Conservation (phyloP, 2,888 invertebrate species). For the Cephus sareptanus region DNA sequence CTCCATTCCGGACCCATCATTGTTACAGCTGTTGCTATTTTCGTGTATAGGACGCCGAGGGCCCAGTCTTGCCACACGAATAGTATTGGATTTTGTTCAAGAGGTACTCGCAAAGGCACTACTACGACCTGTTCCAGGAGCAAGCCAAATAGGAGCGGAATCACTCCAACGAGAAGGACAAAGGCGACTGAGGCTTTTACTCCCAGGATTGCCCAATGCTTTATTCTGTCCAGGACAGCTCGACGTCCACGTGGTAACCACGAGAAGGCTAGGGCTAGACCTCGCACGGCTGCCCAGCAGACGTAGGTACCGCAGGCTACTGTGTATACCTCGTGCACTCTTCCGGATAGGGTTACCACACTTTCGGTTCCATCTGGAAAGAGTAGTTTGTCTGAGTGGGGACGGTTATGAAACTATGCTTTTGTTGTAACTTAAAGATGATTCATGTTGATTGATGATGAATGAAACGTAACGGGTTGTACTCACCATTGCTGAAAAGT, state of each 20-base stretch:
- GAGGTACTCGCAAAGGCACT: conserved; percentile 91
- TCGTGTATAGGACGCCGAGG: conserved; percentile 95
- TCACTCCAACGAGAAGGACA: conserved; percentile 84
- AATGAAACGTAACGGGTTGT: neutral
- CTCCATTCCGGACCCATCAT: conserved; percentile 99
- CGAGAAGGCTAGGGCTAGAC: conserved; percentile 82
- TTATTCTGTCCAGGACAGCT: conserved; percentile 77
- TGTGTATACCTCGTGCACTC: conserved; percentile 95
- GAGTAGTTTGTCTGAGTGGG: neutral
- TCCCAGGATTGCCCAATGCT: conserved; percentile 80
- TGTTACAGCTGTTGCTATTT: conserved; percentile 95
- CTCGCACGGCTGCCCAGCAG: conserved; percentile 92
- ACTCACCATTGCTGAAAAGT: conserved; percentile 49
- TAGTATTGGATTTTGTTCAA: conserved; percentile 89
- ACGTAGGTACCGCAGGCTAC: conserved; percentile 94
- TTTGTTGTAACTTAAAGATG: neutral
- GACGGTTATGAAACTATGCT: neutral
- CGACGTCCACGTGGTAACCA: conserved; percentile 92
- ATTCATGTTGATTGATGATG: neutral
- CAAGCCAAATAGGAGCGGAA: conserved; percentile 92
- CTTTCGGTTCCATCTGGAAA: conserved; percentile 13
- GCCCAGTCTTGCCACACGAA: conserved; percentile 98
- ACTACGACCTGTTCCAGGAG: conserved; percentile 92
- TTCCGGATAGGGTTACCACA: conserved; percentile 65
- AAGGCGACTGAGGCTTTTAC: conserved; percentile 81